Conservation (phyloP, 2,113 vertebrate species). For the Grammomys surdaster region DNA sequence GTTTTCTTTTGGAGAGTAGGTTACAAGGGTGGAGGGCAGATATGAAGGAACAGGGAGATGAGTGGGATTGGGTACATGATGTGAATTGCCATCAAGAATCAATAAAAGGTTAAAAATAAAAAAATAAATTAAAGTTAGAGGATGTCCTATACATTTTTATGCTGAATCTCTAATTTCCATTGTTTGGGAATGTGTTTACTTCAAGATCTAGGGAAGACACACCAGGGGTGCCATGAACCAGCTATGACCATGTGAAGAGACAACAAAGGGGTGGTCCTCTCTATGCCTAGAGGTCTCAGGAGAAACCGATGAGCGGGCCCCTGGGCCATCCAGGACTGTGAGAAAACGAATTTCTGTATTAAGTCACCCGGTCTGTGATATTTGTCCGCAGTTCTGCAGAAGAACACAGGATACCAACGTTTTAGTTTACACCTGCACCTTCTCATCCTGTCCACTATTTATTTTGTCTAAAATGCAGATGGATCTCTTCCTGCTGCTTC, state of each 20-base stretch:
- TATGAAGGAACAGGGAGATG: not conserved
- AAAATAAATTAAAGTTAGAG: not conserved
- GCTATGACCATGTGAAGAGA: not conserved
- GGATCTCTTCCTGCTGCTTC: not conserved
- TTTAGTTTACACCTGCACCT: not conserved
- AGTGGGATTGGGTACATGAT: not conserved
- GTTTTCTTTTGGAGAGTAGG: not conserved
- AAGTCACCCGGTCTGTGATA: not conserved
- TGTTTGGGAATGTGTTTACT: not conserved
- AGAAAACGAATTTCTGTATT: not conserved
- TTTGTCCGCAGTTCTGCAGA: not conserved
- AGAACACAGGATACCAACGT: not conserved
- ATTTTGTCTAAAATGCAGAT: constrained; percentile 31
- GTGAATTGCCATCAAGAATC: not conserved
- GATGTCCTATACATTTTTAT: not conserved
- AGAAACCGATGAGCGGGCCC: not conserved
- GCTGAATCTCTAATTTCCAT: not conserved
- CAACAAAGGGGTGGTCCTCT: not conserved
- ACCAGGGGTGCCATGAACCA: not conserved
- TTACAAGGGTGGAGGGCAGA: not conserved
- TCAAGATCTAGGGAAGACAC: not conserved
- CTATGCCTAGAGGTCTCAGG: not conserved
- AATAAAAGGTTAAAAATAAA: not conserved
- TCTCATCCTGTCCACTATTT: not conserved
- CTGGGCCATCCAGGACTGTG: not conserved